Conservation (phyloP, 2,113 vertebrate species). For the Siniperca knerii region DNA sequence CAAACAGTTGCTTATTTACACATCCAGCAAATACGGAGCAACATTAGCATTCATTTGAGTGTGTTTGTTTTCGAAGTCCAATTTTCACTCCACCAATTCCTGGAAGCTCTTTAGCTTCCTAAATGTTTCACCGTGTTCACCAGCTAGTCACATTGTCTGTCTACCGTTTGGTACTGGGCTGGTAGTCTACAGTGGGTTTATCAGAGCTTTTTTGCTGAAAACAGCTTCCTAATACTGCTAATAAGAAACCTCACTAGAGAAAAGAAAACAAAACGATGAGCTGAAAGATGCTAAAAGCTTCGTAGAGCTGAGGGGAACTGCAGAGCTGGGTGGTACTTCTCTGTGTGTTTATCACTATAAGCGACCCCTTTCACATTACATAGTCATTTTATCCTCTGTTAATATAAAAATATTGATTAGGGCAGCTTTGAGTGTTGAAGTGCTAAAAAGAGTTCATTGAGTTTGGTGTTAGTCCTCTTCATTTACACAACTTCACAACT, state of each 20-base stretch:
- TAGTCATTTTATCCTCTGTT: not conserved
- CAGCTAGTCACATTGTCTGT: not conserved
- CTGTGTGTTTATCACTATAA: not conserved
- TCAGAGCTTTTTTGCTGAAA: not conserved
- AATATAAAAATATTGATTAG: not conserved
- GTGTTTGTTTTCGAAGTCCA: not conserved
- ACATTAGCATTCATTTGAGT: not conserved
- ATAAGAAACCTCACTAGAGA: not conserved
- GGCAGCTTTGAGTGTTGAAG: not conserved
- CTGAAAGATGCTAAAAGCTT: not conserved
- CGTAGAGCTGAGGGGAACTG: not conserved
- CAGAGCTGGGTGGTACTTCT: not conserved
- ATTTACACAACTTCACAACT: not conserved
- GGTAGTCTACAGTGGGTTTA: not conserved
- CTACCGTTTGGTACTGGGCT: not conserved
- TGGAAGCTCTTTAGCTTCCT: not conserved
- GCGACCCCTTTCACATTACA: not conserved
- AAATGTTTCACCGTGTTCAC: not conserved
- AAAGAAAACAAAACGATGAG: not conserved
- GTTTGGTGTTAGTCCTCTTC: not conserved
- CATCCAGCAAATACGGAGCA: not conserved
- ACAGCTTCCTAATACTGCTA: not conserved
- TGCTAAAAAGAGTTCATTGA: not conserved
- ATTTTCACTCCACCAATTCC: not conserved
- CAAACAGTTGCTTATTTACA: not conserved